Evolutionary conservation across 2,888 invertebrate genomes (phyloP).

Genomic region (Polymixis flavicincta): DNA sequence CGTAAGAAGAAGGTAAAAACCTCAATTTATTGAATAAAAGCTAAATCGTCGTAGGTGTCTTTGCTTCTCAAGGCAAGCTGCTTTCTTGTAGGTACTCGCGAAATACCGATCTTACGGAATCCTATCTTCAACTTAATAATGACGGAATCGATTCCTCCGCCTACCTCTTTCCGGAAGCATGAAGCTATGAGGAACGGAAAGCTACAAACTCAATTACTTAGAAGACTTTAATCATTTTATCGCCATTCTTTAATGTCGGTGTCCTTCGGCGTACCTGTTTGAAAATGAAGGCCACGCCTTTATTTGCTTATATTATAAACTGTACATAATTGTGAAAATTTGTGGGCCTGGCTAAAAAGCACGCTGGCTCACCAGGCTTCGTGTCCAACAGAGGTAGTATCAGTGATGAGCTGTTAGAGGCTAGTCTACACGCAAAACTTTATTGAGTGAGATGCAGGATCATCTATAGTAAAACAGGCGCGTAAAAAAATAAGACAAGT

Average conservation of each 20-base stretch:
- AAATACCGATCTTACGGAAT: not conserved
- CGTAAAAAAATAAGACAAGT: too few species aligned
- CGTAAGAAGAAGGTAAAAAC: too few species aligned
- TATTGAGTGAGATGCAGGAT: too few species aligned
- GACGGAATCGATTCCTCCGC: not conserved
- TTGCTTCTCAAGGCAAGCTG: not conserved
- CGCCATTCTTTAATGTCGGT: slow-evolving; percentile 20
- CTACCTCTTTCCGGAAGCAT: not conserved
- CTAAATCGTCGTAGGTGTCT: not conserved
- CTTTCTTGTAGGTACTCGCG: not conserved
- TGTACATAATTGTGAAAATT: not conserved
- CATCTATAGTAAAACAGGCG: too few species aligned
- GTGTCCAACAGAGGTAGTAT: too few species aligned
- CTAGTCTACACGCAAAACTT: too few species aligned
- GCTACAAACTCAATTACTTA: slow-evolving; percentile 30
- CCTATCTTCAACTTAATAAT: not conserved
- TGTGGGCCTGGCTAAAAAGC: too few species aligned
- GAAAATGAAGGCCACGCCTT: slow-evolving; percentile 7
- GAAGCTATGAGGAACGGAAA: not conserved
- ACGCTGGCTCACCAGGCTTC: too few species aligned
- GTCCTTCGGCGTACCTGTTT: slow-evolving; percentile 10
- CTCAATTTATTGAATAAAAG: not conserved
- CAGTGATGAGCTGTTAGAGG: too few species aligned
- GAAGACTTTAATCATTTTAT: slow-evolving; percentile 29
- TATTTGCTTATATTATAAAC: not conserved